Evolutionary conservation across 1,140 invertebrate species (phyloP).

Genomic region (Leptinotarsa defecta): DNA sequence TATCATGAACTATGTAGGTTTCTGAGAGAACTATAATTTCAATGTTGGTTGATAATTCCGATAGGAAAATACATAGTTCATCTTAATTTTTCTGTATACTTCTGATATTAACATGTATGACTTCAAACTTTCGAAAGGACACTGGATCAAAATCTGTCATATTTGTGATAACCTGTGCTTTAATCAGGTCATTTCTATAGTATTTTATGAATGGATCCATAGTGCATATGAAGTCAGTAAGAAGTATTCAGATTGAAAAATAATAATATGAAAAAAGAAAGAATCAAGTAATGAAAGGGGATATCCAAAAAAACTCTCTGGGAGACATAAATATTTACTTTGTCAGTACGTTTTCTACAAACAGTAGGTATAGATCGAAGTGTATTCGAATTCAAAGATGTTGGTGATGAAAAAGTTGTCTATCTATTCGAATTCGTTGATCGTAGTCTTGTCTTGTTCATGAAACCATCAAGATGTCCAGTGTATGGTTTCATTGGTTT

Average conservation of each 20-base stretch:
- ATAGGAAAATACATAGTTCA: slow-evolving; percentile 10
- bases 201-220: slow-evolving; percentile 12
- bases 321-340: slow-evolving; percentile 2
- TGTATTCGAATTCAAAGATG: neutral
- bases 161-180: slow-evolving; percentile 16
- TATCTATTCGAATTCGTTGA: neutral
- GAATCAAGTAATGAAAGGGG: slow-evolving; percentile 10
- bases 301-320: neutral
- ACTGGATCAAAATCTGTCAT: slow-evolving; percentile 15
- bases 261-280: neutral
- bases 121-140: slow-evolving; percentile 8
- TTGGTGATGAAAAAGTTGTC: slow-evolving; percentile 6
- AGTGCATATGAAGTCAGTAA: neutral
- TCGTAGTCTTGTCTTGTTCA: neutral
- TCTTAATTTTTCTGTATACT: slow-evolving; percentile 10
- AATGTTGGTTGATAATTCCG: slow-evolving; percentile 15
- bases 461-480: neutral
- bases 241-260: neutral
- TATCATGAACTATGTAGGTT: slow-evolving; percentile 14
- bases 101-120: slow-evolving; percentile 13
- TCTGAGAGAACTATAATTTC: slow-evolving; percentile 18
- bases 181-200: slow-evolving; percentile 10
- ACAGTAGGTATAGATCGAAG: neutral
- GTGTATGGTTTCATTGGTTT: neutral
- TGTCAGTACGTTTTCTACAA: neutral